Evolutionary conservation across 2,888 invertebrate species (phyloP), one percentile per base, ranked within the genome.

Genomic region (Ethmia dodecea): DNA sequence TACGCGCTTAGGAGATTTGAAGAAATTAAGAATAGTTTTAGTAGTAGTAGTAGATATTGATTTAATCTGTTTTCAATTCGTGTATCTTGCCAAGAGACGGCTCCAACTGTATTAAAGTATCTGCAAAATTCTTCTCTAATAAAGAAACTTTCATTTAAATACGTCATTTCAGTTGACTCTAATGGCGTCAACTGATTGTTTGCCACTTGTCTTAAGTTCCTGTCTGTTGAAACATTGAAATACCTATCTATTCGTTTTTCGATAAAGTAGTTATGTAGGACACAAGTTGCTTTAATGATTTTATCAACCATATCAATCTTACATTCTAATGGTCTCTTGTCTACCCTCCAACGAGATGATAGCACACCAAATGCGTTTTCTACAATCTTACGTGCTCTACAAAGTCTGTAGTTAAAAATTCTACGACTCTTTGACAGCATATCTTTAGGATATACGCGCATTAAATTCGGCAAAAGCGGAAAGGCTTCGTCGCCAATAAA

Each of bases 401-500:
- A 26, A 13, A 38, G 33, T 34, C 36, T 38, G 22, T 38, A 31
- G 27, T 42, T 42, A 38, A 28, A 18, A 27, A 27, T 27, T 5
- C 13, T 10, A 10, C 11, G 8, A 5, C 29, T 34, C n/a, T 35
- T 9, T 5, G 34, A 9, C 9, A 37, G 10, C 5, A 9, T 11
- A 32, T 9, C 28, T 10, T 28, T 30, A 11, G 40, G 33, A 37
- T 38, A 40, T 27, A 20, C 32, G 6, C 37, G 29, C 42, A 45
- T 38, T 37, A 45, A 35, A 36, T 45, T 33, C 25, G 26, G 14
- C 29, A 32, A n/a, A 26, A 42, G 34, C 18, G 35, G 18, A 28
- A 45, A 42, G 30, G 40, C 45, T 31, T 42, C 38, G 27, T 45
- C 45, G 15, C 38, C 40, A 14, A 45, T 14, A 37, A 45, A 42